A percentile compares a stretch with the other conserved stretches of the same genome.
Conservation (phyloP, 37 sponge, comb jelly and placozoan genomes). For the Spongilla lacustris region DNA sequence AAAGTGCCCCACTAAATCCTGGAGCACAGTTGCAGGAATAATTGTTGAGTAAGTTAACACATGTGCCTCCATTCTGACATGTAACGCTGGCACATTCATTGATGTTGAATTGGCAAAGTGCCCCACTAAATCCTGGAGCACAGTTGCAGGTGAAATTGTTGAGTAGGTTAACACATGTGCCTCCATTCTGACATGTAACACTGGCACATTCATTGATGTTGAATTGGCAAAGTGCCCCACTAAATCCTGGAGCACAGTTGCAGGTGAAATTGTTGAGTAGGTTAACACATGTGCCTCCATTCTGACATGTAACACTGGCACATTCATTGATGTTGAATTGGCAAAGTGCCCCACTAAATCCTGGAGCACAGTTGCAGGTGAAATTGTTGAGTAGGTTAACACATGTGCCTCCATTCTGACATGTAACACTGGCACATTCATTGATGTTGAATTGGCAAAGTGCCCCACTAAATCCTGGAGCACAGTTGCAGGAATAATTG, state of each 20-base stretch:
- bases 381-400: slow-evolving; percentile 25
- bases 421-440: slow-evolving; percentile 58
- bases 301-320: slow-evolving; percentile 41
- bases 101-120: slow-evolving; percentile 27
- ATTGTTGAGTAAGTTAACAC: slow-evolving; percentile 35
- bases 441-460: slow-evolving; percentile 55
- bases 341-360: slow-evolving; percentile 54
- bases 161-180: slow-evolving; percentile 28
- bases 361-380: slow-evolving; percentile 38
- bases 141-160: slow-evolving; percentile 53
- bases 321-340: slow-evolving; percentile 51
- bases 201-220: slow-evolving; percentile 68
- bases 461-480: slow-evolving; percentile 30
- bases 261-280: slow-evolving; percentile 6
- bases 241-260: slow-evolving; percentile 62
- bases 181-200: background rate
- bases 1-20: slow-evolving; percentile 52
- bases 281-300: slow-evolving; percentile 65
- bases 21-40: slow-evolving; percentile 40
- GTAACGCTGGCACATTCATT: slow-evolving; percentile 41
- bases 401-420: slow-evolving; percentile 55
- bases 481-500: slow-evolving; percentile 49
- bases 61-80: slow-evolving; percentile 64
- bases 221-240: slow-evolving; percentile 42
- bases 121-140: slow-evolving; percentile 30